Evolutionary conservation across 2,888 invertebrate genomes (phyloP), one percentile per base, ranked within the genome.

Genomic region (Zygothrica quintamaculata): DNA sequence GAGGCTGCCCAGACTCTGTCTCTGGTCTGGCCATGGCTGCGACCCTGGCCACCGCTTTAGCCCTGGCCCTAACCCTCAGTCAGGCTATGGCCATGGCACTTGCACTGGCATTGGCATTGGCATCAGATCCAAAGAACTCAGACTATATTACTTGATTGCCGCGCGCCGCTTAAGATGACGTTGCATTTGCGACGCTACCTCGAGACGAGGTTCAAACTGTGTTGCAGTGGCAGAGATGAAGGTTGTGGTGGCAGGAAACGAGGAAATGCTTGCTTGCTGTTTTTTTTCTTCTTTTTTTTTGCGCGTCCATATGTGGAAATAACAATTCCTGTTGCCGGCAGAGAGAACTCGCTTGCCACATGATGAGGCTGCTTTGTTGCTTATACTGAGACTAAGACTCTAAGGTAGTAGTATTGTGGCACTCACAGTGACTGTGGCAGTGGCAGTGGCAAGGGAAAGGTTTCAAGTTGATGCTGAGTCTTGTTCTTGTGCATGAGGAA

Each of bases 291-390:
- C n/a, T 34, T 50, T n/a, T 34, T 57, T 67, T 65, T 82, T 70
- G 68, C 76, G 33, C 69, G 37, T 44, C 64, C 86, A 84, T 86
- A 80, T 82, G 82, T 82, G 86, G 84, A 80, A 86, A 84, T 69
- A 74, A 67, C 68, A 70, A 85, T 82, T 82, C 77, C 84, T 74
- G 77, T 80, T 69, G 67, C 60, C 42, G 40, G 39, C 36, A 48
- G n/a, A 29, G 51, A 34, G 44, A 80, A 58, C 68, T 47, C 48
- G 71, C 62, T 69, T 65, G 67, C 48, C 56, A 18, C 73, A 60
- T 52, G 66, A 69, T 65, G 74, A 65, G 62, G 65, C 37, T 11
- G 48, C 11, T 52, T 40, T 4, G 34, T n/a, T 43, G 59, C 25
- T 29, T 44, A 18, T 31, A 43, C 48, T 42, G 40, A 13, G 16